Evolutionary conservation across 2,888 invertebrate genomes (phyloP).

Genomic region (Parthenolecanium corni): DNA sequence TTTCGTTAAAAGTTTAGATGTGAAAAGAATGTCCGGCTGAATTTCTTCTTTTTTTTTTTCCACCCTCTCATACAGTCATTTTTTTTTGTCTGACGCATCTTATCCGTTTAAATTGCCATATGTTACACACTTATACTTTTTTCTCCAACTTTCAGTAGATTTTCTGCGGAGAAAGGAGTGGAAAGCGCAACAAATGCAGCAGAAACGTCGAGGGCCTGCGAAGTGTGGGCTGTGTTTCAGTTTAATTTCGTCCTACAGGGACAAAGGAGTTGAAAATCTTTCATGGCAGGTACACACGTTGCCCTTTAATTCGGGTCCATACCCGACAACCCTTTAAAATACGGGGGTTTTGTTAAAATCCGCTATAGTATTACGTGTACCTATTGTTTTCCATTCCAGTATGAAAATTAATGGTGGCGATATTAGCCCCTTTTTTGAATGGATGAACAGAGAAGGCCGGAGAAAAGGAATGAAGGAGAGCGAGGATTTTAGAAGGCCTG

Average conservation of each 20-base stretch:
- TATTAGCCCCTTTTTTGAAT: background rate
- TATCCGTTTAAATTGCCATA: background rate
- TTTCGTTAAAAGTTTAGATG: constrained; percentile 11
- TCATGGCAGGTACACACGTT: too few relatives aligned
- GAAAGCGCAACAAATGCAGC: background rate
- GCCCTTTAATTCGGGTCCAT: too few relatives aligned
- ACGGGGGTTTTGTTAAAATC: too few relatives aligned
- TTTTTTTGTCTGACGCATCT: background rate
- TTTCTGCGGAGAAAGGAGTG: background rate
- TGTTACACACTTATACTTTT: background rate
- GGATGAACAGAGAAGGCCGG: background rate
- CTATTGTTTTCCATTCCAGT: too few relatives aligned
- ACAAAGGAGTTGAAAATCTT: too few relatives aligned
- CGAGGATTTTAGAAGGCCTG: background rate
- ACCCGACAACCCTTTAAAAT: too few relatives aligned
- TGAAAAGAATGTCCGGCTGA: constrained; percentile 9
- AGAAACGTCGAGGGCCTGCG: too few relatives aligned
- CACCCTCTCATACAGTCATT: too few relatives aligned
- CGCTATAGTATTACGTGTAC: too few relatives aligned
- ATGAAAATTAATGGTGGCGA: background rate
- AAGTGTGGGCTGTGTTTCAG: background rate
- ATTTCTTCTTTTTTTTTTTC: constrained; percentile 1
- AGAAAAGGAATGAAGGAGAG: background rate
- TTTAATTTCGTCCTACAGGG: too few relatives aligned
- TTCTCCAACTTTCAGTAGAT: background rate